Conservation (phyloP, 2,797 vertebrate species). For the Discoglossus pictus region DNA sequence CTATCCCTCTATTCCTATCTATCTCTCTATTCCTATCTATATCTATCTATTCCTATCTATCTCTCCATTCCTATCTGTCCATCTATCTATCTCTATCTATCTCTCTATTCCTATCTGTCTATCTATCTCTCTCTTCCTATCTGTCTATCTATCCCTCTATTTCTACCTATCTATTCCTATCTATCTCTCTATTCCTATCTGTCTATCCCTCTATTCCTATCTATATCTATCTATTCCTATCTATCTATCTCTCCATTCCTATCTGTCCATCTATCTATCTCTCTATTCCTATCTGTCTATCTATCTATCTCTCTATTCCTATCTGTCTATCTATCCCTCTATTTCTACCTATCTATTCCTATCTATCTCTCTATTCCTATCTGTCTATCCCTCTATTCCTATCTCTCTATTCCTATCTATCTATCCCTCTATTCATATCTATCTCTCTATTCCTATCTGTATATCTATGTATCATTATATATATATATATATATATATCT, state of each 20-base stretch:
- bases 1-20: no score
- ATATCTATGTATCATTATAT: no score
- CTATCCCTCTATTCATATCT: not conserved
- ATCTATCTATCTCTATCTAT: no score
- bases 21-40: no score
- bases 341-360: not conserved
- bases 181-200: not conserved
- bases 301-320: not conserved
- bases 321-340: not conserved
- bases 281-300: not conserved
- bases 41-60: no score
- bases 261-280: no score
- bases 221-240: not conserved
- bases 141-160: no score
- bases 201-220: not conserved
- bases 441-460: not conserved
- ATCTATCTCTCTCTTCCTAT: no score
- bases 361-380: not conserved
- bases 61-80: no score
- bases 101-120: no score
- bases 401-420: not conserved
- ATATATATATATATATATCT: no score
- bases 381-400: not conserved
- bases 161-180: not conserved
- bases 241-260: not conserved